Evolutionary conservation across 2,888 invertebrate genomes (phyloP).

Genomic region (Ceramica pisi): DNA sequence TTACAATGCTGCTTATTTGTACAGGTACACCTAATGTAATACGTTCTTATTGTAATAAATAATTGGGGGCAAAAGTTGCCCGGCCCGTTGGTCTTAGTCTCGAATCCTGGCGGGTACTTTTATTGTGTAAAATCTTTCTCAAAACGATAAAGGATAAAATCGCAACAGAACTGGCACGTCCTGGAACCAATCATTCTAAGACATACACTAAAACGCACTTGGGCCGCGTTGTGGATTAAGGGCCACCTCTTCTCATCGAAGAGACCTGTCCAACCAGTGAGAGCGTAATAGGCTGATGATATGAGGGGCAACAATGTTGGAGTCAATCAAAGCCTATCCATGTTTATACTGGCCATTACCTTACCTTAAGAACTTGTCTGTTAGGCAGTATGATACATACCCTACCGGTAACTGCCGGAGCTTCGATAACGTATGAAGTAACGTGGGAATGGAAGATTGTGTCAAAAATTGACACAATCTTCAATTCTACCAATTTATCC

Average conservation of each 20-base stretch:
- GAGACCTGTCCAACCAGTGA: too few relatives aligned
- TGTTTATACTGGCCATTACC: not conserved
- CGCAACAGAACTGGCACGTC: not conserved
- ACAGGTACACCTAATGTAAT: conserved; percentile 75
- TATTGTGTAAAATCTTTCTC: not conserved
- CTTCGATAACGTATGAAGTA: not conserved
- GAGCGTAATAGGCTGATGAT: too few relatives aligned
- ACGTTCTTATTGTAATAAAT: not conserved
- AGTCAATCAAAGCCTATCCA: too few relatives aligned
- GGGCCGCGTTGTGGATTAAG: too few relatives aligned
- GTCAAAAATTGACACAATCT: not conserved
- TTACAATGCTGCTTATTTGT: conserved; percentile 79
- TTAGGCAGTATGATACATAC: not conserved
- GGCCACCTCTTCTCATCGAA: too few relatives aligned
- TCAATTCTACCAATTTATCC: not conserved
- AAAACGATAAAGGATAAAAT: not conserved
- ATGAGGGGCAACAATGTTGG: too few relatives aligned
- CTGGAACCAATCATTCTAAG: not conserved
- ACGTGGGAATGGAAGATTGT: not conserved
- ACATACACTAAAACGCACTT: too few relatives aligned
- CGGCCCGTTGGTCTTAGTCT: not conserved
- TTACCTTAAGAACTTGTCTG: not conserved
- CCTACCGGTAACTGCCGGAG: not conserved
- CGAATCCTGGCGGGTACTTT: not conserved
- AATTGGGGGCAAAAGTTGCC: not conserved